Evolutionary conservation across 2,113 vertebrate species (phyloP).

Genomic region (Oreocharis arfaki): DNA sequence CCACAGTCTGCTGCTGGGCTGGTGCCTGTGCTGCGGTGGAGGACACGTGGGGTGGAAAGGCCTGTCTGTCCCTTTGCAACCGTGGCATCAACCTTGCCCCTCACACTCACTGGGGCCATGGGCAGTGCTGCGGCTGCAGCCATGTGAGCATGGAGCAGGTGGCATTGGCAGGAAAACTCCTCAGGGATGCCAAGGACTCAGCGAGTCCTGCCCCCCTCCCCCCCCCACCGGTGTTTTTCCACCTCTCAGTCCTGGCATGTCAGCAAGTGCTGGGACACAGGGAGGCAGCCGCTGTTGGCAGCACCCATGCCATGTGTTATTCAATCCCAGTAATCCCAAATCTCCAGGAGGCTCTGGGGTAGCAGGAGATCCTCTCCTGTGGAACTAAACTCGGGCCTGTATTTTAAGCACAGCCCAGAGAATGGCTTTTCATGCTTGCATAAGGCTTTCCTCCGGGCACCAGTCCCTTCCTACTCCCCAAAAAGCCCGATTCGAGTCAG

Average conservation of each 20-base stretch:
- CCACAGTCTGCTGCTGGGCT: neutral
- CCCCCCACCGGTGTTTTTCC: neutral
- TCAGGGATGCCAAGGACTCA: neutral
- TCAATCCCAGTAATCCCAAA: neutral
- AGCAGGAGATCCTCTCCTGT: neutral
- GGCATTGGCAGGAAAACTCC: neutral
- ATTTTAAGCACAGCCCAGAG: neutral
- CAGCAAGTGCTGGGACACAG: fast-evolving
- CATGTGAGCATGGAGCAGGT: neutral
- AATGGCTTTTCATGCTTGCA: neutral
- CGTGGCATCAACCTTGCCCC: fast-evolving
- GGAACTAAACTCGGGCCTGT: fast-evolving
- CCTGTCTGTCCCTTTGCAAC: neutral
- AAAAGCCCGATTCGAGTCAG: neutral
- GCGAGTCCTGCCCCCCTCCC: neutral
- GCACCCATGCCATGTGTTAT: neutral
- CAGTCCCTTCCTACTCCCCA: neutral
- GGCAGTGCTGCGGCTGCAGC: neutral
- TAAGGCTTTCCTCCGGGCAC: neutral
- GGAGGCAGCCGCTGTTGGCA: neutral
- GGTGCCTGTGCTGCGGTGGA: fast-evolving
- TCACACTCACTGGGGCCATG: fast-evolving
- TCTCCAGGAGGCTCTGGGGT: neutral
- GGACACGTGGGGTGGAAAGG: neutral
- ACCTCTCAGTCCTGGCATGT: neutral